phyloP scores from a whole-genome alignment of 2,888 invertebrate species.

The Parapristionchus giblindavisi region DNA sequence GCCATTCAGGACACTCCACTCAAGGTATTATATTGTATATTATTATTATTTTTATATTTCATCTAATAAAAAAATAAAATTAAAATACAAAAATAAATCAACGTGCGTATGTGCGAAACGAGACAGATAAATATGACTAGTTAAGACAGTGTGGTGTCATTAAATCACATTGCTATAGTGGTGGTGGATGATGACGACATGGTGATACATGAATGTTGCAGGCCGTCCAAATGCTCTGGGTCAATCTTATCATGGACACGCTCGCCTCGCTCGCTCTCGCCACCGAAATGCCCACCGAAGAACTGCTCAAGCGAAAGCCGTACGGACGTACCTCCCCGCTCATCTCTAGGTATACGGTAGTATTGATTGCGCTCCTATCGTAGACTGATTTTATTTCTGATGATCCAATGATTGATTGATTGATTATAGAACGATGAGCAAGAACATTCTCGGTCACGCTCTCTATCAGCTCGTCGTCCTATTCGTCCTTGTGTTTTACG shows the following conservation, averaged over 20 bases:
- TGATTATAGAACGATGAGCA: constrained; percentile 81
- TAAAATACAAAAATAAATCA: too few relatives aligned
- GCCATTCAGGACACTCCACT: constrained; percentile 72
- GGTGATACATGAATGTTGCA: too few relatives aligned
- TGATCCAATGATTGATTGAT: not conserved
- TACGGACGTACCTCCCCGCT: constrained; percentile 72
- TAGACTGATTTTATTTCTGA: not conserved
- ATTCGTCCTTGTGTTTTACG: constrained; percentile 90
- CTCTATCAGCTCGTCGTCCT: constrained; percentile 77
- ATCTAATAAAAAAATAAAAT: too few relatives aligned
- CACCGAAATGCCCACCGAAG: constrained; percentile 74
- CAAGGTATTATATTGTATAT: constrained; percentile 49
- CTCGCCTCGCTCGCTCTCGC: constrained; percentile 74
- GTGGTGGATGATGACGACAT: too few relatives aligned
- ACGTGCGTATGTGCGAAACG: too few relatives aligned
- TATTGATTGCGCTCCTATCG: not conserved
- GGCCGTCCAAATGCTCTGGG: constrained; percentile 74
- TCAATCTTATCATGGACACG: constrained; percentile 76
- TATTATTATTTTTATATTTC: too few relatives aligned
- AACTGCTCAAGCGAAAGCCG: constrained; percentile 71
- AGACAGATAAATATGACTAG: too few relatives aligned
- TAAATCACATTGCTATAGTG: too few relatives aligned
- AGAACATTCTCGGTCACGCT: constrained; percentile 83
- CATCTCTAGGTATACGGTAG: constrained; percentile 65
- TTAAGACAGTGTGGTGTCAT: too few relatives aligned